Base-by-base conservation (phyloP, 2,113 vertebrate genomes). In the Microcebus jonahi region DNA sequence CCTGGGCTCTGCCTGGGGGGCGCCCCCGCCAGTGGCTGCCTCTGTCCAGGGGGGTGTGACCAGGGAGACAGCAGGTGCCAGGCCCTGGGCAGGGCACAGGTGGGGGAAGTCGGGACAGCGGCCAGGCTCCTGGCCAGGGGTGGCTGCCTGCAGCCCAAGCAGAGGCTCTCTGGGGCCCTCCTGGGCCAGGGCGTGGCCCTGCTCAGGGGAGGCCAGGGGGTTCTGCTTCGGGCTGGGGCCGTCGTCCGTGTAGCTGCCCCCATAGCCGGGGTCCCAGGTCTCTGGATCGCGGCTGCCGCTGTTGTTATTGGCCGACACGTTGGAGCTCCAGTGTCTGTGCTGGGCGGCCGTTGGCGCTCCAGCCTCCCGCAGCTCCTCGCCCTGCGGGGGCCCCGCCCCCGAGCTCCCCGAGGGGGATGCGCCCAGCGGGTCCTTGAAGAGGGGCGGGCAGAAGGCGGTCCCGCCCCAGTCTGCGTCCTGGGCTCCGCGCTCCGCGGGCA, bases 281-380 rank as follows among this genome's bases (percentile, higher is more conserved):
- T 71, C 93, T 0, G 90, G 88, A 0, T 97, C 82, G 0, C 61
- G 97, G 96, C 98, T 94, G 13, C 93, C 71, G 0, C 98, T 98
- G 95, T 99, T 99, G 97, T 99, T 99, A 97, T 99, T 99, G 89
- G 99, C 98, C 0, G 99, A 99, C 90, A 98, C 98, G 79, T 99
- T 99, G 36, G 99, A 99, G 53, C 98, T 98, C 99, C 99, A 99
- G 27, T 98, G 99, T 53, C 98, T 98, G 2, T 80, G 97, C 97
- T 98, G 98, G 34, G 93, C 1, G 0, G 90, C 42, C 39, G 90
- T 84, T 61, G 48, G 91, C 0, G 0, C 6, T 45, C 96, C 98
- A 9, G 71, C 23, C 15, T 6, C 92, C 70, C 95, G 92, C 50
- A 39, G 29, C 39, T 94, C 11, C 86, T 98, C 98, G 0, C 98